phyloP scores from a whole-genome alignment of 2,113 vertebrate genomes.

The Notothenia coriiceps region DNA sequence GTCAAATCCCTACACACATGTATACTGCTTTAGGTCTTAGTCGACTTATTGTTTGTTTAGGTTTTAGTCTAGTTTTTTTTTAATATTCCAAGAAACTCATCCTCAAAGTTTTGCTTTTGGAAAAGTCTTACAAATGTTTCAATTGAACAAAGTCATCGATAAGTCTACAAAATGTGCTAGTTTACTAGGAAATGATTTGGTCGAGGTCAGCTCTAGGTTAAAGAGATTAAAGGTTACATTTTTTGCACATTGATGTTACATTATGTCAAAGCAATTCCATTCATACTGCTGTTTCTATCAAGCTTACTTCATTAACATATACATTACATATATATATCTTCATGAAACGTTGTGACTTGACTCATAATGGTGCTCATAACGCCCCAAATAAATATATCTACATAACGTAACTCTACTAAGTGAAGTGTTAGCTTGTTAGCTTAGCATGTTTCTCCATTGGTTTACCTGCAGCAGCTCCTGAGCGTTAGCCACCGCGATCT shows the following conservation, averaged over 20 bases:
- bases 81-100: no score
- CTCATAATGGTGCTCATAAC: not conserved
- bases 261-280: not conserved
- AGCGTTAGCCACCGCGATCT: conserved; percentile 96
- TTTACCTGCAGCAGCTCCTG: conserved; percentile 96
- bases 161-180: no score
- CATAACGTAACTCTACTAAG: not conserved
- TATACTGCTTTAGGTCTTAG: not conserved
- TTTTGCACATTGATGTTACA: not conserved
- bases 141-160: no score
- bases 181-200: no score
- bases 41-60: no score
- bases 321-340: no score
- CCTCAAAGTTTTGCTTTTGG: no score
- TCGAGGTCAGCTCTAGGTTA: no score
- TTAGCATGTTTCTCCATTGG: conserved; percentile 28
- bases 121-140: no score
- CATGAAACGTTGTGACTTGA: not conserved
- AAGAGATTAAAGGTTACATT: not conserved
- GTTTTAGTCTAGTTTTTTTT: no score
- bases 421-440: conserved; percentile 15
- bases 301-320: not conserved
- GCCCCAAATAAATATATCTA: not conserved
- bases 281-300: not conserved
- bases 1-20: no score